These are phyloP conservation scores for Atopsyche davidsoni DNA, from an alignment of 1,140 invertebrate genomes.

Conservation along the genomic window DNA sequence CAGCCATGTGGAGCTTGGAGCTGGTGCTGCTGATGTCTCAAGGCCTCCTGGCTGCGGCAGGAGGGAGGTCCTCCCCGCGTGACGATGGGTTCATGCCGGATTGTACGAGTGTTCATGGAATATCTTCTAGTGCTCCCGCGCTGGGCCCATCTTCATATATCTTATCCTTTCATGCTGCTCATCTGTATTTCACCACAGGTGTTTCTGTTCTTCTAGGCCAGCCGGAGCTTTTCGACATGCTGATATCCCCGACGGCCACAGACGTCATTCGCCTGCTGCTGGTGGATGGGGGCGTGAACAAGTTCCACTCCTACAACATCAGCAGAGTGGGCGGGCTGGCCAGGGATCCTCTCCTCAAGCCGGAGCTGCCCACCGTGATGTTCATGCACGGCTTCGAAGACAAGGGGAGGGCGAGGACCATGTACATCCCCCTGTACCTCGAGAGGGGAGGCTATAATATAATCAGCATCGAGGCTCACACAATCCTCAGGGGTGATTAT, in stretches of 20 bases:
- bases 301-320: constrained; percentile 8
- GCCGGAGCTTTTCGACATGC: background rate
- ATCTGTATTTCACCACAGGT: no score
- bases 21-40: no score
- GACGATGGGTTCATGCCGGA: no score
- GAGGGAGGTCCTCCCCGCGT: no score
- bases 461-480: constrained; percentile 10
- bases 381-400: constrained; percentile 19
- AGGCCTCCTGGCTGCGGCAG: no score
- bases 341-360: constrained; percentile 5
- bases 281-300: background rate
- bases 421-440: background rate
- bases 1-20: no score
- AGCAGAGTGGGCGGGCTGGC: constrained; percentile 1
- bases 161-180: no score
- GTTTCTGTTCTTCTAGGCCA: constrained; percentile 54
- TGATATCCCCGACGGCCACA: background rate
- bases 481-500: no score
- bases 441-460: constrained; percentile 1
- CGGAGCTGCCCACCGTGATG: constrained; percentile 11
- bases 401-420: no score
- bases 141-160: no score
- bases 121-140: no score
- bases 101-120: no score
- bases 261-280: constrained; percentile 1